phyloP scores from a whole-genome alignment of 1,140 invertebrate species.

The Tetragonula clypearis region DNA sequence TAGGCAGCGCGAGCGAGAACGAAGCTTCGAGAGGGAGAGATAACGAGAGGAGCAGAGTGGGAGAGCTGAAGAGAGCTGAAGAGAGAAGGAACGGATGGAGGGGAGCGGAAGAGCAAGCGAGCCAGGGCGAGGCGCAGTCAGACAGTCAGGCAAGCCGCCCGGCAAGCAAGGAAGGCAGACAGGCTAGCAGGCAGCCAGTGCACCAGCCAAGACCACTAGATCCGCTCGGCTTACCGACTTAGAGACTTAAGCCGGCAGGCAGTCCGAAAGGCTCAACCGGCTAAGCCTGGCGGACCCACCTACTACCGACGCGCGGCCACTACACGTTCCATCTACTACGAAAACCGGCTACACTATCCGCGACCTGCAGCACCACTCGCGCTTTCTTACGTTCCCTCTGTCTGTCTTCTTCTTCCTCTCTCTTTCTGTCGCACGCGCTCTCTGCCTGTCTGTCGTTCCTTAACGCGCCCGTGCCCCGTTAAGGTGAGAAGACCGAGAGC shows the following conservation, averaged over 20 bases:
- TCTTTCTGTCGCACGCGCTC: neutral
- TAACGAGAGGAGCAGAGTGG: constrained; percentile 30
- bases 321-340: constrained; percentile 66
- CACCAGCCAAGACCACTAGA: constrained; percentile 78
- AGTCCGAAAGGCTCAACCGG: constrained; percentile 79
- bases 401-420: constrained; percentile 25
- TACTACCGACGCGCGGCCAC: constrained; percentile 64
- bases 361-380: constrained; percentile 54
- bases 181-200: constrained; percentile 70
- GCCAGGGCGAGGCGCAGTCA: constrained; percentile 77
- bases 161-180: constrained; percentile 68
- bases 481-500: constrained; percentile 52
- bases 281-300: constrained; percentile 77
- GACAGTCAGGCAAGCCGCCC: constrained; percentile 78
- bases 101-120: constrained; percentile 65
- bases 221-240: constrained; percentile 80
- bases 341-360: constrained; percentile 63
- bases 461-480: constrained; percentile 31
- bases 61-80: constrained; percentile 57
- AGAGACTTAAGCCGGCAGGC: constrained; percentile 80
- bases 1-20: neutral
- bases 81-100: constrained; percentile 61
- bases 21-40: constrained; percentile 29
- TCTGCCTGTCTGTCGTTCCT: constrained; percentile 3
- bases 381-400: constrained; percentile 60